phyloP scores from a whole-genome alignment of 2,888 invertebrate species.

The Clivina fossor region DNA sequence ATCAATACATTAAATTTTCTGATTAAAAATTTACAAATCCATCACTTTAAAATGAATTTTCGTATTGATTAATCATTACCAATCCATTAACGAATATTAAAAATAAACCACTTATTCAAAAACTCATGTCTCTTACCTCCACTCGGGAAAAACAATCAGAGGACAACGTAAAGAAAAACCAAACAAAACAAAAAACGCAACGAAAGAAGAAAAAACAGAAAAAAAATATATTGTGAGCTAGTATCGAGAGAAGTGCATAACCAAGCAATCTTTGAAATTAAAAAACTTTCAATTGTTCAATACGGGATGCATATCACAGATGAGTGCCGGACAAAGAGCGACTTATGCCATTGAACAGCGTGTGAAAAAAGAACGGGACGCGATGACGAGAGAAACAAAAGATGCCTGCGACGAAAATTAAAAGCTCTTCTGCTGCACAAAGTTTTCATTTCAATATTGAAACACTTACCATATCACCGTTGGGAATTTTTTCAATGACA shows the following conservation, averaged over 20 bases:
- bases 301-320: constrained; percentile 29
- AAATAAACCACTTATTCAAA: constrained; percentile 25
- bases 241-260: constrained; percentile 27
- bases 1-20: too few relatives aligned
- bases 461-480: constrained; percentile 26
- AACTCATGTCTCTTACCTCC: constrained; percentile 3
- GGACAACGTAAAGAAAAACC: too few relatives aligned
- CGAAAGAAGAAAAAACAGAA: constrained; percentile 13
- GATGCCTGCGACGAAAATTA: constrained; percentile 30
- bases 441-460: constrained; percentile 31
- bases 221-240: constrained; percentile 1
- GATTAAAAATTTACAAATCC: too few relatives aligned
- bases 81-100: constrained; percentile 27
- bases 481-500: too few relatives aligned
- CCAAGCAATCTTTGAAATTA: constrained; percentile 34
- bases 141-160: constrained; percentile 18
- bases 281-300: constrained; percentile 36
- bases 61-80: too few relatives aligned
- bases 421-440: constrained; percentile 26
- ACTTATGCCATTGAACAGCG: constrained; percentile 11
- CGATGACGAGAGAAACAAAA: constrained; percentile 19
- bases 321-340: constrained; percentile 20
- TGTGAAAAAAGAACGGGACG: constrained; percentile 17
- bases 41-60: too few relatives aligned
- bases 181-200: too few relatives aligned